Conservation (phyloP, 1,140 invertebrate genomes). For the Ceratosolen fusciceps region DNA sequence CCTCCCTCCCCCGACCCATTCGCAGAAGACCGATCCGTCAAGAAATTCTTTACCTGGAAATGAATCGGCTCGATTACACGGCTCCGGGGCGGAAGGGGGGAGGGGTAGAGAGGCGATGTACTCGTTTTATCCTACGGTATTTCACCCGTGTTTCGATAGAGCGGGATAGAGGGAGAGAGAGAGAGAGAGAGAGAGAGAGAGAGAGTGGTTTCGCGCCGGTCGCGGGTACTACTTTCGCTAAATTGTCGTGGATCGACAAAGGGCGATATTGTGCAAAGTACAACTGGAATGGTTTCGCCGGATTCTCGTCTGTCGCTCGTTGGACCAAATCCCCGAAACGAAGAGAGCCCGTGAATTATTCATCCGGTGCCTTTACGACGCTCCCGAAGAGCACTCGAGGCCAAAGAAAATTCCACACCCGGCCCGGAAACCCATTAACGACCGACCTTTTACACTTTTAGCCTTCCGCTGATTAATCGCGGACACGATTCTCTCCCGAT, state of each 20-base stretch:
- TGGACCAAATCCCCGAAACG: conserved; percentile 32
- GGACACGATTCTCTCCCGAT: too few relatives aligned
- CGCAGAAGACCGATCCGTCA: too few relatives aligned
- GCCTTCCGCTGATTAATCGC: neutral
- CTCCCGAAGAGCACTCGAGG: neutral
- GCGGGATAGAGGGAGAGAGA: too few relatives aligned
- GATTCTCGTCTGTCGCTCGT: conserved; percentile 37
- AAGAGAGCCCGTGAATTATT: conserved; percentile 37
- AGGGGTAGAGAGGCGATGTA: too few relatives aligned
- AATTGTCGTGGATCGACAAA: conserved; percentile 29
- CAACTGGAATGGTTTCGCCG: conserved; percentile 20
- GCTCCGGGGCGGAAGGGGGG: too few relatives aligned
- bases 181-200: too few relatives aligned
- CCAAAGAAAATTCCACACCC: neutral
- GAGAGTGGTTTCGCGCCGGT: too few relatives aligned
- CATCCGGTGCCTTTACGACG: conserved; percentile 18
- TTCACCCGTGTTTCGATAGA: too few relatives aligned
- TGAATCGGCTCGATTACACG: too few relatives aligned
- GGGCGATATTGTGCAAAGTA: conserved; percentile 21
- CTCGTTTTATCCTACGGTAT: too few relatives aligned
- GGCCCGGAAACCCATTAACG: too few relatives aligned
- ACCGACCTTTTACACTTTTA: conserved; percentile 14
- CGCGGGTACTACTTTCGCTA: neutral
- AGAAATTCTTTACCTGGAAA: too few relatives aligned
- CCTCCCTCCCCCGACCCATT: neutral